Conservation (phyloP, 1,140 invertebrate genomes). For the Drosophila tsacasi region DNA sequence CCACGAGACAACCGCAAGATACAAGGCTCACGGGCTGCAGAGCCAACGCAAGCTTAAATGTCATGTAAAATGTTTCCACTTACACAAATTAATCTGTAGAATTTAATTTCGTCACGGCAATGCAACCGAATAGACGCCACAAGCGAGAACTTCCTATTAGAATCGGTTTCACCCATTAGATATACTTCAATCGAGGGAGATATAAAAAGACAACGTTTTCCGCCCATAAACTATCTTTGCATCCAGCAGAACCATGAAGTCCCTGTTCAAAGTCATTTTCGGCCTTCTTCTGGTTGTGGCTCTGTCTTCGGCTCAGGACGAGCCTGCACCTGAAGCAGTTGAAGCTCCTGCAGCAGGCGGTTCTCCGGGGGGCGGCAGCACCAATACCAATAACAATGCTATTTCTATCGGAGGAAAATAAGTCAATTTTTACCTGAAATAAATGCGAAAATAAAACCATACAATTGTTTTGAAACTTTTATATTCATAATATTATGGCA, state of each 20-base stretch:
- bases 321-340: no score
- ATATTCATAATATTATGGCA: not conserved
- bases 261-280: not conserved
- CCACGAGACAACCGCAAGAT: conserved; percentile 41
- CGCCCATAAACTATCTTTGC: not conserved
- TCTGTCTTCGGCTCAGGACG: not conserved
- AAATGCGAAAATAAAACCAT: not conserved
- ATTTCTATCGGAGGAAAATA: not conserved
- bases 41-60: conserved; percentile 73
- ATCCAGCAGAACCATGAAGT: conserved; percentile 6
- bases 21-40: conserved; percentile 35
- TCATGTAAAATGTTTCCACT: conserved; percentile 84
- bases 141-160: conserved; percentile 16
- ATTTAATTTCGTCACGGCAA: conserved; percentile 70
- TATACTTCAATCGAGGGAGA: not conserved
- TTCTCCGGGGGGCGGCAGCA: not conserved
- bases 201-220: not conserved
- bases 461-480: not conserved
- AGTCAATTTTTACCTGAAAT: not conserved
- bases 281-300: not conserved
- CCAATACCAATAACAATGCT: not conserved
- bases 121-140: conserved; percentile 27
- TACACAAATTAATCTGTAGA: conserved; percentile 83
- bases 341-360: no score
- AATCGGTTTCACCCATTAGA: conserved; percentile 15